A percentile compares a stretch with the other conserved stretches of the same genome.
Evolutionary conservation across 2,797 vertebrate species (phyloP).

Genomic region (Huso huso): DNA sequence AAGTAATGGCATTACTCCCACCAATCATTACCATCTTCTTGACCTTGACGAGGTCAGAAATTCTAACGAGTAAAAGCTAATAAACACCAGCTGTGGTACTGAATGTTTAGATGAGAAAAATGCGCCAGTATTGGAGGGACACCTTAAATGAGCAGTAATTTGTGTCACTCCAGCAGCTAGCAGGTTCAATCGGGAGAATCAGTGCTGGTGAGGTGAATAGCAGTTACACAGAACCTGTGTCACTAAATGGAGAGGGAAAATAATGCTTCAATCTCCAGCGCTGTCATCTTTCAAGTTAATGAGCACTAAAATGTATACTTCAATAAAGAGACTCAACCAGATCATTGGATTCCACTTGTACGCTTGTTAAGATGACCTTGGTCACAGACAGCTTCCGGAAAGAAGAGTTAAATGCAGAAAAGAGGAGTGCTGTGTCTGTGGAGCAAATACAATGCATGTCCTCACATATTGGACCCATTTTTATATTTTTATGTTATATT

Average conservation of each 20-base stretch:
- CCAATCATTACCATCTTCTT: background rate
- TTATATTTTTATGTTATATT: no score
- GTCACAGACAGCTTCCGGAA: background rate
- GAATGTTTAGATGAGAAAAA: slow-evolving; percentile 47
- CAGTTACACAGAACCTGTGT: background rate
- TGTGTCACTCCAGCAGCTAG: slow-evolving; percentile 33
- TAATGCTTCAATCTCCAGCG: background rate
- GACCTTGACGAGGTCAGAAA: slow-evolving; percentile 34
- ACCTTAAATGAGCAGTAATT: slow-evolving; percentile 53
- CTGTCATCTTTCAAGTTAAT: slow-evolving; percentile 12
- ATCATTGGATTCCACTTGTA: background rate
- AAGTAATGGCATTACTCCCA: background rate
- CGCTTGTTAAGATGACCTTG: slow-evolving; percentile 11
- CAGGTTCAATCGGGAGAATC: slow-evolving; percentile 48
- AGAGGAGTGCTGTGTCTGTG: background rate
- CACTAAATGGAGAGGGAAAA: slow-evolving; percentile 7
- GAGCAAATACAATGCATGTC: background rate
- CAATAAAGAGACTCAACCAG: slow-evolving; percentile 10
- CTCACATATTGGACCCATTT: no score
- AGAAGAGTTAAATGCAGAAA: background rate
- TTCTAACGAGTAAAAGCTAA: slow-evolving; percentile 30
- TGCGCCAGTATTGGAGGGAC: slow-evolving; percentile 40
- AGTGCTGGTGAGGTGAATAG: slow-evolving; percentile 39
- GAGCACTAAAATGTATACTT: slow-evolving; percentile 11
- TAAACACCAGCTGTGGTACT: slow-evolving; percentile 32